phyloP scores from a whole-genome alignment of 1,140 invertebrate genomes.

The Rhagoletis zephyria region DNA sequence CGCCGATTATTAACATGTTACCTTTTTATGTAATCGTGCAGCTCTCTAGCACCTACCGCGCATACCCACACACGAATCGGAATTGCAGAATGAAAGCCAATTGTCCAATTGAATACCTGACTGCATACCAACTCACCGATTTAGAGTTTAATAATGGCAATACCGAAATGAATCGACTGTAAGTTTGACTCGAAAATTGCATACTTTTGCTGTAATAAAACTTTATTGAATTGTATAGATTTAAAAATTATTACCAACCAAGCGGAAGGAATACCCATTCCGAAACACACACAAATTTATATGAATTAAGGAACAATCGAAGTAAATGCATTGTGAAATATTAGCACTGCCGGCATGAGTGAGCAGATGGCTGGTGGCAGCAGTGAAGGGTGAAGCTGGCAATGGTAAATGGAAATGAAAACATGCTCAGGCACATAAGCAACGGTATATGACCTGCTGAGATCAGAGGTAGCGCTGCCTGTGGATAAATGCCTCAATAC shows the following conservation, averaged over 20 bases:
- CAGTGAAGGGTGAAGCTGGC: no score
- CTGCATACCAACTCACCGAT: conserved; percentile 35
- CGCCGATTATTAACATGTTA: no score
- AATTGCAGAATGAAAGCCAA: neutral
- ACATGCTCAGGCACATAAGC: no score
- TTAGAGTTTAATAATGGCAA: conserved; percentile 24
- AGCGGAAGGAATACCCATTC: conserved; percentile 69
- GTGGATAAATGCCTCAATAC: neutral
- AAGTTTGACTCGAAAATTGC: conserved; percentile 29
- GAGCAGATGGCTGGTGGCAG: neutral
- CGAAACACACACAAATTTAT: conserved; percentile 30
- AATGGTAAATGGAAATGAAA: no score
- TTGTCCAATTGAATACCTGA: conserved; percentile 38
- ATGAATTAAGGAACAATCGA: conserved; percentile 19
- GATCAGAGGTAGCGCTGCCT: neutral
- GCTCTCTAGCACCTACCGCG: no score
- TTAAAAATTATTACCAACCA: conserved; percentile 72
- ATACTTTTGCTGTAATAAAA: conserved; percentile 65
- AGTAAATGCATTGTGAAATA: conserved; percentile 57
- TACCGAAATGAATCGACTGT: conserved; percentile 13
- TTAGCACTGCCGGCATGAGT: conserved; percentile 51
- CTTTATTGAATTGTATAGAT: conserved; percentile 73
- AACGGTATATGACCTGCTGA: neutral
- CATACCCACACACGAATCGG: neutral
- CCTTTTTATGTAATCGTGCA: no score